A percentile compares a stretch with the other conserved stretches of the same genome.
Conservation (phyloP, 1,140 invertebrate genomes). For the Drosophila albomicans region DNA sequence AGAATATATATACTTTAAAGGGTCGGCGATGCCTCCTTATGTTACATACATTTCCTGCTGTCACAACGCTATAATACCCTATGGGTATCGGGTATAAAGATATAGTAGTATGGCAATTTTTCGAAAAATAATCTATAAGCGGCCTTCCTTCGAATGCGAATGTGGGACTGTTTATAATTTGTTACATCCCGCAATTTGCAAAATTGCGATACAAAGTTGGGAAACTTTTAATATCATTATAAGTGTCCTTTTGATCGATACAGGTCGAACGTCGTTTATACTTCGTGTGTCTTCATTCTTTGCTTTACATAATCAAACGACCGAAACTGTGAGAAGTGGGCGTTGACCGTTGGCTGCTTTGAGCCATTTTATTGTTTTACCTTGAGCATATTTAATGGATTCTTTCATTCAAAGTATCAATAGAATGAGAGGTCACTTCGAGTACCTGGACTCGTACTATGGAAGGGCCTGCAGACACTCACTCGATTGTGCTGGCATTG, state of each 20-base stretch:
- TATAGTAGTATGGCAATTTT: too few relatives aligned
- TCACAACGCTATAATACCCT: too few relatives aligned
- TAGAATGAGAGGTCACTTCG: conserved; percentile 27
- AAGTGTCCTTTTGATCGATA: conserved; percentile 22
- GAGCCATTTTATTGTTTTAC: conserved; percentile 53
- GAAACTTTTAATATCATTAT: not conserved
- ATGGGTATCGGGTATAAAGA: too few relatives aligned
- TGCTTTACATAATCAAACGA: conserved; percentile 30
- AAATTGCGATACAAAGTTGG: not conserved
- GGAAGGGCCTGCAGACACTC: conserved; percentile 1
- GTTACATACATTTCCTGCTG: too few relatives aligned
- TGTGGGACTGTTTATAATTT: not conserved
- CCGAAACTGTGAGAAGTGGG: conserved; percentile 41
- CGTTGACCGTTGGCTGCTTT: conserved; percentile 37
- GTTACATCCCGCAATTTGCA: not conserved
- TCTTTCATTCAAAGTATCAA: conserved; percentile 68
- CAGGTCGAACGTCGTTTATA: not conserved
- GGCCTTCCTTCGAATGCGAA: too few relatives aligned
- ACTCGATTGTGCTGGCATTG: conserved; percentile 60
- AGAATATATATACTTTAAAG: too few relatives aligned
- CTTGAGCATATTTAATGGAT: conserved; percentile 73
- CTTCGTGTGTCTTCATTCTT: conserved; percentile 13
- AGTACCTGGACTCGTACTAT: not conserved
- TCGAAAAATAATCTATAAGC: too few relatives aligned
- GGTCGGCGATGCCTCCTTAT: too few relatives aligned